Base-by-base conservation (phyloP, 1,140 invertebrate genomes). In the Hyphantria cunea region DNA sequence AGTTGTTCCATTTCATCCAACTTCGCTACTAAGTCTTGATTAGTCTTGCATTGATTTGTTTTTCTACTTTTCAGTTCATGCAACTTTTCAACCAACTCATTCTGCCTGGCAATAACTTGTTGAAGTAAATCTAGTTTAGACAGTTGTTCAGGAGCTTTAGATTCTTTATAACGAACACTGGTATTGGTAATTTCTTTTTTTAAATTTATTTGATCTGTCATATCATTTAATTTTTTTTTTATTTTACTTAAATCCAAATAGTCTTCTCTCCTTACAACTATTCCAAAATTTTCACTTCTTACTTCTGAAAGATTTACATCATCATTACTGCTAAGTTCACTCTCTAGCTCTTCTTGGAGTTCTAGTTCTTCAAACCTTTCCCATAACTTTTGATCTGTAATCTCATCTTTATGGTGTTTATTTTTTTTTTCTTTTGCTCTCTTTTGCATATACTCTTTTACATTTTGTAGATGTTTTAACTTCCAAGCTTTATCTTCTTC, bases 401-500 rank as follows among this genome's bases (percentile, higher is more conserved):
- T 64, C 61, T 77, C 64, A 45, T 70, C 47, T n/a, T 44, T 56
- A 56, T 9, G 42, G 55, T 42, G 32, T 39, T 41, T 17, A 75
- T 67, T 68, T 82, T 61, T 41, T 64, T 62, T 55, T 77, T 80
- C 37, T 37, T n/a, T n/a, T 39, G 37, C 39, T 63, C 72, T 68
- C 32, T 68, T 81, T 68, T 84, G 75, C 60, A 82, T 77, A 49
- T 84, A 84, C 51, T 78, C 52, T 71, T 64, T 87, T 5, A 91
- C 56, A 59, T 76, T 91, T 74, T 84, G 66, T 61, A 67, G 76
- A 48, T 91, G 91, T 67, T 81, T 67, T 56, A 75, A 71, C 74
- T 84, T 92, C 93, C 93, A 94, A 32, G 78, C 63, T 77, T 82
- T 88, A 66, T 94, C 93, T 70, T 92, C 82, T 66, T 93, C 90